A percentile compares a stretch with the other conserved stretches of the same genome.
phyloP scores from a whole-genome alignment of 92 coral and sea anemone species.

The Epizoanthus ramosus region DNA sequence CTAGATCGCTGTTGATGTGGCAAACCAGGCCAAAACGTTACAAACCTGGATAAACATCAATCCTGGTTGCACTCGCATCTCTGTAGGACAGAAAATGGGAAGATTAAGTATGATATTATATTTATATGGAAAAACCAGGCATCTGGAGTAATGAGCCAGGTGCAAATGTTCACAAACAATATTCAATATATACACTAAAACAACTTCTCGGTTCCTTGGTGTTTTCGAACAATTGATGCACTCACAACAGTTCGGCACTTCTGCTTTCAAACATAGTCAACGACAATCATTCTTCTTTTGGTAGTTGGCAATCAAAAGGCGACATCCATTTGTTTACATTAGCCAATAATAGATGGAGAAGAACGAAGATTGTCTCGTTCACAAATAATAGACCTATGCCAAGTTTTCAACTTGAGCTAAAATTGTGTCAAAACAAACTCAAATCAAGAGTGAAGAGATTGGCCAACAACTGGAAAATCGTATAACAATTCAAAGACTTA shows the following conservation, averaged over 20 bases:
- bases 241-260: not conserved
- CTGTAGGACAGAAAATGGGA: conserved; percentile 57
- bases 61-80: conserved; percentile 91
- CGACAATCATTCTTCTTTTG: no score
- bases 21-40: not conserved
- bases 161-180: conserved; percentile 13
- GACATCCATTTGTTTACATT: no score
- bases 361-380: no score
- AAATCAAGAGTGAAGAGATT: no score
- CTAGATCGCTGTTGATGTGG: no score
- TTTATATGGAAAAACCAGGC: not conserved
- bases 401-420: no score
- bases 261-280: not conserved
- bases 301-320: no score
- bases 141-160: not conserved
- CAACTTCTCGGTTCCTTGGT: not conserved
- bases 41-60: conserved; percentile 98
- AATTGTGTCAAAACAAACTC: no score
- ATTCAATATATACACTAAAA: not conserved
- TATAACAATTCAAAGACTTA: no score
- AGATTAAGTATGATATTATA: not conserved
- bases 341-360: no score
- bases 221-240: not conserved
- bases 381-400: no score
- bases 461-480: no score